phyloP scores from a whole-genome alignment of 2,888 invertebrate genomes.

The Calephelis perditalis region DNA sequence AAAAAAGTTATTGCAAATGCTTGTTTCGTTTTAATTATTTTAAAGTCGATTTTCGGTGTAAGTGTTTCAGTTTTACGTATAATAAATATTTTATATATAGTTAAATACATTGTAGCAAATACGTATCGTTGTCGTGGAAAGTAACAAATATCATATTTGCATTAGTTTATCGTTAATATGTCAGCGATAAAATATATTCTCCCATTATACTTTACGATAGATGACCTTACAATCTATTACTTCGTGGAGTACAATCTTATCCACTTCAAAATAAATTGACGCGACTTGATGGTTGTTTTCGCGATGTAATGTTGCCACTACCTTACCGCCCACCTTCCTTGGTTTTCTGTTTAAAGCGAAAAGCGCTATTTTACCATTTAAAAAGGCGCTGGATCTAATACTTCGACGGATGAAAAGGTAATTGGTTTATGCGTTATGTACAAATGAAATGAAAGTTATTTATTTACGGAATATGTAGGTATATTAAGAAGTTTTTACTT shows the following conservation, averaged over 20 bases:
- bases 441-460: no score
- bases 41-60: neutral
- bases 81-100: no score
- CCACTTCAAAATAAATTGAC: slow-evolving; percentile 12
- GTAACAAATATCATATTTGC: no score
- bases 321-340: slow-evolving; percentile 10
- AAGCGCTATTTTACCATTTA: neutral
- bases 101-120: no score
- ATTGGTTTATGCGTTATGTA: no score
- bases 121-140: no score
- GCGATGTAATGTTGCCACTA: slow-evolving; percentile 17
- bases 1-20: no score
- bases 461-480: no score
- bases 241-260: slow-evolving; percentile 11
- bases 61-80: neutral
- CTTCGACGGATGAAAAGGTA: no score
- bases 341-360: neutral
- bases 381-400: no score
- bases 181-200: neutral
- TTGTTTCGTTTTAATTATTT: neutral
- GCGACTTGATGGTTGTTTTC: slow-evolving; percentile 10
- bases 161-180: slow-evolving; percentile 5
- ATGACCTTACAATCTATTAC: slow-evolving; percentile 12
- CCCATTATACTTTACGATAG: slow-evolving; percentile 2
- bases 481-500: no score